Evolutionary conservation across 2,113 vertebrate genomes (phyloP).

Genomic region (Martes martes): DNA sequence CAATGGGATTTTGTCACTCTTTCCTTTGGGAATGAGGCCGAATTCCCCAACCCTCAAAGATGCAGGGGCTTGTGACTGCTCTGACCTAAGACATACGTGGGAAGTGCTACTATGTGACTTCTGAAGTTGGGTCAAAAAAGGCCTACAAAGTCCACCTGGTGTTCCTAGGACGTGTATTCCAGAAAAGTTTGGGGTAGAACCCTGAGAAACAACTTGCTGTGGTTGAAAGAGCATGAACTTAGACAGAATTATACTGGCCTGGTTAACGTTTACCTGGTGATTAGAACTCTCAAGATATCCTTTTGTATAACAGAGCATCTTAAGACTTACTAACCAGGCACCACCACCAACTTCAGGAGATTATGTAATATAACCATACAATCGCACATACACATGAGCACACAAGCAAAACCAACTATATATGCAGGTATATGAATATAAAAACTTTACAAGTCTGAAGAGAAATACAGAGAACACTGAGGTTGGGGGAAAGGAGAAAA

Average conservation of each 20-base stretch:
- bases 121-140: background rate
- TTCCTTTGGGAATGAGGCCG: background rate
- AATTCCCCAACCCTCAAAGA: too few species aligned
- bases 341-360: too few species aligned
- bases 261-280: background rate
- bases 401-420: background rate
- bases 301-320: background rate
- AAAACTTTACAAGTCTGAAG: background rate
- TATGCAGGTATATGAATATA: background rate
- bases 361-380: background rate
- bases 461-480: background rate
- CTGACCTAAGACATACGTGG: background rate
- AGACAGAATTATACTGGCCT: background rate
- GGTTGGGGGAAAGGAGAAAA: background rate
- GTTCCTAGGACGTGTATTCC: background rate
- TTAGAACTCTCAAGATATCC: background rate
- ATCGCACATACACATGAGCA: background rate
- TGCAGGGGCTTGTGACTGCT: background rate
- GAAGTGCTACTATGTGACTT: accelerated
- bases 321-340: background rate
- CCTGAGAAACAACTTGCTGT: background rate
- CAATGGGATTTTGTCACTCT: background rate
- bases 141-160: too few species aligned
- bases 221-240: background rate
- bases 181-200: too few species aligned